Percentiles rank a stretch among this genome's conserved stretches.
Conservation (phyloP, 2,113 vertebrate species). For the Promerops cafer region DNA sequence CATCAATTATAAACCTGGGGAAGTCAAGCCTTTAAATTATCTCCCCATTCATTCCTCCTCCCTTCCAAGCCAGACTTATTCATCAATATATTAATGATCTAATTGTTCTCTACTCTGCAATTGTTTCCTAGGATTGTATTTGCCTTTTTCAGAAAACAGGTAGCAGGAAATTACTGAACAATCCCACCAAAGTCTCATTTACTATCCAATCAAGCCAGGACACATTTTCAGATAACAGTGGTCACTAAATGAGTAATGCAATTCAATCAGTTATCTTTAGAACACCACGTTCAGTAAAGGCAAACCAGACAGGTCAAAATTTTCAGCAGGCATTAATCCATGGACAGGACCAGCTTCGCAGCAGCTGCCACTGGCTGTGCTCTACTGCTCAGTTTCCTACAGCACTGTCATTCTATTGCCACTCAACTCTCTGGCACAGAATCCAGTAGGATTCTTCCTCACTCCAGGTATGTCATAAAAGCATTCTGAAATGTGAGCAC, state of each 20-base stretch:
- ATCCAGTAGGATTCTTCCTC: not conserved
- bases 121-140: not conserved
- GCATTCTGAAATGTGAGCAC: not conserved
- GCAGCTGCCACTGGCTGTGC: not conserved
- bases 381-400: not conserved
- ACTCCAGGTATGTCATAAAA: not conserved
- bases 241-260: not conserved
- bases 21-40: not conserved
- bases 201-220: not conserved
- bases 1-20: not conserved
- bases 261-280: not conserved
- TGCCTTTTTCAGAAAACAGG: not conserved
- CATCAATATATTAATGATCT: not conserved
- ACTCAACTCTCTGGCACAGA: not conserved
- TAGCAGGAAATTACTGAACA: not conserved
- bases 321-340: not conserved
- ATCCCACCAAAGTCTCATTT: not conserved
- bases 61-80: not conserved
- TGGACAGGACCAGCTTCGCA: not conserved
- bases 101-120: not conserved
- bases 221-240: not conserved
- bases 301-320: not conserved
- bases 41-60: not conserved
- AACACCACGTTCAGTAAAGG: not conserved
- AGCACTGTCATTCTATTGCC: not conserved